These are phyloP conservation scores for Heliconius melpomene DNA, from an alignment of 1,140 invertebrate genomes.

Conservation along the genomic window DNA sequence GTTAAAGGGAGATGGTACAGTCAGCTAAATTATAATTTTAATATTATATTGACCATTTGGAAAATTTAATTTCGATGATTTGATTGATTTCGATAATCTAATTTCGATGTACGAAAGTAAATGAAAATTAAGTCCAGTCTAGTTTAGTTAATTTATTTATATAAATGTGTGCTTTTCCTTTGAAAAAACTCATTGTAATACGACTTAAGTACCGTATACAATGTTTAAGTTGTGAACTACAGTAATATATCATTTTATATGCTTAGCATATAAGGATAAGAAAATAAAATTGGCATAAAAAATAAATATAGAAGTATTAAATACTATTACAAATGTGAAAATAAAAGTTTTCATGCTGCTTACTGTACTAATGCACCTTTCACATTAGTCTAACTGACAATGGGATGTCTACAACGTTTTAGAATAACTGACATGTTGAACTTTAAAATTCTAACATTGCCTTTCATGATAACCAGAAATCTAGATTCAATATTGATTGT, in stretches of 20 bases:
- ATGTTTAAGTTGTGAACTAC: no score
- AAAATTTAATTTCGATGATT: no score
- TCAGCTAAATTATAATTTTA: not conserved
- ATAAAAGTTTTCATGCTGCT: not conserved
- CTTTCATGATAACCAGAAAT: not conserved
- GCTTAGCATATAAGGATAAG: no score
- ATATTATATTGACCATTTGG: not conserved
- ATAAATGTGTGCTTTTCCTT: no score
- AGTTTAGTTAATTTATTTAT: no score
- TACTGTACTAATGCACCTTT: slow-evolving; percentile 25
- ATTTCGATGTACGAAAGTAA: no score
- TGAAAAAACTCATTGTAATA: no score
- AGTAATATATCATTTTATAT: no score
- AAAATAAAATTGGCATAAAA: no score
- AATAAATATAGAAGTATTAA: not conserved
- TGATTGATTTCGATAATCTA: no score
- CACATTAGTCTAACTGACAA: slow-evolving; percentile 27
- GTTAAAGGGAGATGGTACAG: slow-evolving; percentile 21
- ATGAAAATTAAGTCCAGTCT: not conserved
- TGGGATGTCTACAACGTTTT: slow-evolving; percentile 9
- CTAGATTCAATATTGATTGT: not conserved
- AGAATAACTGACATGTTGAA: slow-evolving; percentile 27
- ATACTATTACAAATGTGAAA: not conserved
- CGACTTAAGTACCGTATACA: no score
- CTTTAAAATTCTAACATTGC: slow-evolving; percentile 31